These are phyloP conservation scores for Ormyrus thymus DNA, from an alignment of 2,888 invertebrate species.

Conservation along the genomic window DNA sequence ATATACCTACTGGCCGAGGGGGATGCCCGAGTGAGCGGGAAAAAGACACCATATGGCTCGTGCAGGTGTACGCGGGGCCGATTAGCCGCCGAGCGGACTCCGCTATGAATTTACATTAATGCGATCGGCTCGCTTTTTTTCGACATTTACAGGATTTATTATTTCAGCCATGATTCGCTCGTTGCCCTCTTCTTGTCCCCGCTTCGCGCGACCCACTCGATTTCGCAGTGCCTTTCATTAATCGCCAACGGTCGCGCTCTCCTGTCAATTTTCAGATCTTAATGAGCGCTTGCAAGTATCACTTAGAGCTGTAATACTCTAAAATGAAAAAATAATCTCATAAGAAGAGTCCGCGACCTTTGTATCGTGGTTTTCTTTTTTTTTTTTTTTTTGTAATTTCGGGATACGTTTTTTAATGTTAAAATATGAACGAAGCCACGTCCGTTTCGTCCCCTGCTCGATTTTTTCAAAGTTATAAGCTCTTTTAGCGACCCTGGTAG, in stretches of 20 bases:
- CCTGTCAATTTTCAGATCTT: background rate
- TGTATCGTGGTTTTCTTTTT: too few species aligned
- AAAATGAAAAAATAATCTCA: too few species aligned
- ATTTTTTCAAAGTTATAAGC: too few species aligned
- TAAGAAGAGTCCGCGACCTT: too few species aligned
- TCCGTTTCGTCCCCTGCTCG: too few species aligned
- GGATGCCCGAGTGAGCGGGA: slow-evolving; percentile 49
- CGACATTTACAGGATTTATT: slow-evolving; percentile 72
- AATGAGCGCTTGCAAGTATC: too few species aligned
- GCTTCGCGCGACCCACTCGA: background rate
- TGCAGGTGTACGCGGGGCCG: slow-evolving; percentile 70
- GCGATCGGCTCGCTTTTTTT: slow-evolving; percentile 62
- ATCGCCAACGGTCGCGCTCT: slow-evolving; percentile 1
- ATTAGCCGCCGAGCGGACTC: slow-evolving; percentile 65
- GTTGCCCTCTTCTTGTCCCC: slow-evolving; percentile 49
- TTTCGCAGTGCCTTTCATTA: slow-evolving; percentile 10
- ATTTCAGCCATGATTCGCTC: slow-evolving; percentile 67
- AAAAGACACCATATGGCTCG: slow-evolving; percentile 73
- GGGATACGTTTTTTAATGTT: too few species aligned
- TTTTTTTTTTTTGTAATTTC: too few species aligned
- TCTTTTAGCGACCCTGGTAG: too few species aligned
- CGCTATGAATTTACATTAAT: slow-evolving; percentile 73
- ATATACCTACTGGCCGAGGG: slow-evolving; percentile 54
- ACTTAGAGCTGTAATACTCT: too few species aligned
- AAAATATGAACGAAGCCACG: too few species aligned